phyloP scores from a whole-genome alignment of 2,888 invertebrate species.

The Allygus modestus region DNA sequence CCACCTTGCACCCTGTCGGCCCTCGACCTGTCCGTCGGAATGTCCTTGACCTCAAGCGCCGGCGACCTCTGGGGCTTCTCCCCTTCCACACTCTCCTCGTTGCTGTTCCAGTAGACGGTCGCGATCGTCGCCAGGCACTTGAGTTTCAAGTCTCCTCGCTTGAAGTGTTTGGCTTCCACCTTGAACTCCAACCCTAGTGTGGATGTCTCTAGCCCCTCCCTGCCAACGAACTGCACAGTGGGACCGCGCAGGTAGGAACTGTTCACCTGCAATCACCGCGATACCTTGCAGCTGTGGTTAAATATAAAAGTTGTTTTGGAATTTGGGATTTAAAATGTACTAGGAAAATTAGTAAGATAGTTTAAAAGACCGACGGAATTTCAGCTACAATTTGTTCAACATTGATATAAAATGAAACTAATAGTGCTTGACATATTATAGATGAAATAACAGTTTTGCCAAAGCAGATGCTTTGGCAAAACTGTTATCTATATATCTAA shows the following conservation, averaged over 20 bases:
- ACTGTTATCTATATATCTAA: no score
- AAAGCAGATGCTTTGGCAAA: no score
- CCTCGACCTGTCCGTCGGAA: conserved; percentile 77
- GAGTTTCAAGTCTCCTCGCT: conserved; percentile 90
- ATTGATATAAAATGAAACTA: no score
- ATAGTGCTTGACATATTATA: no score
- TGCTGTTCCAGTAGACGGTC: conserved; percentile 90
- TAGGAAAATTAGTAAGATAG: no score
- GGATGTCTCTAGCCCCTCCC: conserved; percentile 85
- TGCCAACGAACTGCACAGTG: conserved; percentile 76
- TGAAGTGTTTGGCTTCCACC: conserved; percentile 89
- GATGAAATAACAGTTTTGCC: no score
- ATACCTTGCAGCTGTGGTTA: no score
- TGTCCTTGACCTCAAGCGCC: conserved; percentile 86
- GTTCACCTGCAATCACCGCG: conserved; percentile 68
- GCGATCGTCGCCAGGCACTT: conserved; percentile 94
- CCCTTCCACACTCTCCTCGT: conserved; percentile 93
- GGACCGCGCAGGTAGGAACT: conserved; percentile 74
- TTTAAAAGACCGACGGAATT: no score
- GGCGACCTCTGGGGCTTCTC: conserved; percentile 83
- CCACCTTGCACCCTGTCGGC: conserved; percentile 86
- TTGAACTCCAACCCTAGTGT: conserved; percentile 88
- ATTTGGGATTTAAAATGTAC: not conserved
- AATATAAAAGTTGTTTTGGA: not conserved
- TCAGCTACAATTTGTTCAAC: no score